Base-by-base conservation (phyloP, 1,140 invertebrate species). In the Caenorhabditis tropicalis region DNA sequence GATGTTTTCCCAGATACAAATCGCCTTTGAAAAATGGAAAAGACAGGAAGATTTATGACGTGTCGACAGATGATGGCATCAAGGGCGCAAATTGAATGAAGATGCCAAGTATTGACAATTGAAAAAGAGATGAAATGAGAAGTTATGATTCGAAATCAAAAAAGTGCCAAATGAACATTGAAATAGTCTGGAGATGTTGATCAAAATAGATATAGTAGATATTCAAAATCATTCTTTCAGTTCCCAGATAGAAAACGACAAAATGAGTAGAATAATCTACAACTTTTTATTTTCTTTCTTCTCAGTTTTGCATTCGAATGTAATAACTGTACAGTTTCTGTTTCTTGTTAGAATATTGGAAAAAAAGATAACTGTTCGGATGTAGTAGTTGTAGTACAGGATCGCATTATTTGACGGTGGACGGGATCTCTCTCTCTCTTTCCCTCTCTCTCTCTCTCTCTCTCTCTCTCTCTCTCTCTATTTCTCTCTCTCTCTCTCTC, bases 401-500 rank as follows among this genome's bases (percentile, higher is more conserved):
- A 74, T 74, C 65, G 12, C 65, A 74, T 31, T 43, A 74, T 74
- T 74, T 74, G 15, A 74, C 65, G 65, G 65, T 43, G 65, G 65
- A 74, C 65, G 43, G 65, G 65, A 74, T 74, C 4, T 43, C 43
- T 43, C 7, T 27, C 12, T 6, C 29, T n/a, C n/a, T n/a, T n/a
- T n/a, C n/a, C n/a, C n/a, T n/a, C n/a, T n/a, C n/a, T n/a, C n/a
- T n/a, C n/a, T n/a, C n/a, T n/a, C n/a, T n/a, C n/a, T n/a, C n/a
- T n/a, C n/a, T n/a, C n/a, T n/a, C n/a, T n/a, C n/a, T n/a, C n/a
- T n/a, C n/a, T n/a, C n/a, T n/a, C n/a, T n/a, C n/a, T n/a, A n/a
- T n/a, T n/a, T n/a, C n/a, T n/a, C n/a, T n/a, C n/a, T n/a, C n/a
- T n/a, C n/a, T n/a, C n/a, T n/a, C n/a, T n/a, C n/a, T n/a, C n/a